These are phyloP conservation scores for Lepidocyrtinus sp. DNA, from an alignment of 2,888 invertebrate genomes.

Conservation along the genomic window DNA sequence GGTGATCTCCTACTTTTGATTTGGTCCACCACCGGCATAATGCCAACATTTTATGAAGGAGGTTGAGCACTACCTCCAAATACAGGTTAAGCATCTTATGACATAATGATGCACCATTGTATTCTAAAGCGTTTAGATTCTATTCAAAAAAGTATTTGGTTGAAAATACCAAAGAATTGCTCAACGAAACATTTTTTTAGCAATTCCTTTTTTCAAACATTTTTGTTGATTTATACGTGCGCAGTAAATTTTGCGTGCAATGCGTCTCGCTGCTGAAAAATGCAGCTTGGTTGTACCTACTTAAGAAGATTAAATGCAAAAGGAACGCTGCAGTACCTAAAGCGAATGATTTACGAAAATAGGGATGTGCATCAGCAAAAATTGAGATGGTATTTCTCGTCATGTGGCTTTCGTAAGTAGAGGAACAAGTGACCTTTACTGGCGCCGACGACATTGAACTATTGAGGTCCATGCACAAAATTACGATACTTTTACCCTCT, in stretches of 20 bases:
- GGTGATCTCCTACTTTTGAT: background rate
- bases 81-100: background rate
- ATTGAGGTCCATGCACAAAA: constrained; percentile 29
- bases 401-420: constrained; percentile 20
- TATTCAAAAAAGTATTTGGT: background rate
- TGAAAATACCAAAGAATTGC: background rate
- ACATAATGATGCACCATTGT: background rate
- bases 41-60: background rate
- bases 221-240: background rate
- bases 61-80: background rate
- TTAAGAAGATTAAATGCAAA: background rate
- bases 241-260: background rate
- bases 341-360: background rate
- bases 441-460: constrained; percentile 49
- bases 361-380: background rate
- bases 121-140: background rate
- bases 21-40: background rate
- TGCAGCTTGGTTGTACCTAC: background rate
- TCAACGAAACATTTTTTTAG: background rate
- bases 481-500: constrained; percentile 5
- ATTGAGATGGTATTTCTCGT: background rate
- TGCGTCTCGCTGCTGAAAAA: background rate
- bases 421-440: constrained; percentile 45
- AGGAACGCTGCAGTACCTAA: background rate
- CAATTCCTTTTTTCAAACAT: background rate